Evolutionary conservation across 1,140 invertebrate genomes (phyloP), one percentile per base, ranked within the genome.

Genomic region (Zaprionus inermis): DNA sequence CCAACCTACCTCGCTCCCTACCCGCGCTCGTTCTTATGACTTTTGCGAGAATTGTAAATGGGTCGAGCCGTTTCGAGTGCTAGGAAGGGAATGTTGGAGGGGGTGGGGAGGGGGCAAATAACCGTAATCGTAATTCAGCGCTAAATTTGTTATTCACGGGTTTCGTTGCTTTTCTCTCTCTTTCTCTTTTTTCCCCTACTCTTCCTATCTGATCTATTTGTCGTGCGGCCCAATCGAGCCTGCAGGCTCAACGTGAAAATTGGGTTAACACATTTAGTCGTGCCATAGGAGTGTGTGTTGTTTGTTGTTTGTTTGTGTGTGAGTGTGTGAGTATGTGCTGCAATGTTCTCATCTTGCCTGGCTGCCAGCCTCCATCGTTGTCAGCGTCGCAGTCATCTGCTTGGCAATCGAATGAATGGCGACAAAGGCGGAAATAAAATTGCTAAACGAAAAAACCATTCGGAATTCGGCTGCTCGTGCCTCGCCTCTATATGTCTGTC

Each of bases 381-480:
- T 74, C 64, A 49, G 18, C 56, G 66, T 71, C 36, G 54, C 44
- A 55, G 52, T 56, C 64, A 68, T 78, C 82, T 79, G 76, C 57
- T 86, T 86, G 76, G 79, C 79, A 86, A 88, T 88, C 76, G 83
- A 88, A 88, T 88, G 73, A 82, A 83, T 79, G 72, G 79, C 82
- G 83, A 86, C 82, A 86, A 88, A 86, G 84, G 79, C 79, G 82
- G 79, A 86, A 86, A 86, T 86, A 83, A 88, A 86, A 86, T 88
- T 79, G 76, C 82, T 83, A 83, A 86, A 66, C 83, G 82, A 83
- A 83, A 81, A 85, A 78, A 65, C 68, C 79, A 82, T 79, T 85
- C 76, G 57, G 71, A 63, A 70, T 70, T 51, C 58, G 60, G 65
- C 61, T 59, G 32, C 68, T 68, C 14, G 67, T 32, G 30, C n/a